Percentiles rank a stretch among this genome's conserved stretches.
phyloP scores from a whole-genome alignment of 2,888 invertebrate genomes.

The Pandemis corylana region DNA sequence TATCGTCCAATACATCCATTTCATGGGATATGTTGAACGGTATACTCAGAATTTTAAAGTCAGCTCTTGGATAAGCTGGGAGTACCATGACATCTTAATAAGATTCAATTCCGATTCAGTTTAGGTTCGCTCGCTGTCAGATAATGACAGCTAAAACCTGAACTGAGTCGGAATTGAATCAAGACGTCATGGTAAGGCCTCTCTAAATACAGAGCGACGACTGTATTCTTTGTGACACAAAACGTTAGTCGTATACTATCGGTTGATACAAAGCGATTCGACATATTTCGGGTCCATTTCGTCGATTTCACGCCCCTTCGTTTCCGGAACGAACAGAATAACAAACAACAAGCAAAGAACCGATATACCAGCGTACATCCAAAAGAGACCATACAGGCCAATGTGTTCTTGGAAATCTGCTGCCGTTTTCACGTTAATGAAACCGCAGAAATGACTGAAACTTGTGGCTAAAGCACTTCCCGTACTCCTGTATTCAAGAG shows the following conservation, averaged over 20 bases:
- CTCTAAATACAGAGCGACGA: background rate
- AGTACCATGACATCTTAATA: background rate
- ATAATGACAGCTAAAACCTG: no score
- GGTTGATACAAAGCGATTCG: constrained; percentile 82
- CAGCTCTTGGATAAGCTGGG: background rate
- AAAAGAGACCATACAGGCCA: constrained; percentile 93
- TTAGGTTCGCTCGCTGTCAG: no score
- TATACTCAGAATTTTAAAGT: background rate
- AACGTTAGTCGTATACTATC: constrained; percentile 62
- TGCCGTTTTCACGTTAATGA: constrained; percentile 93
- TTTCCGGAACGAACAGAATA: constrained; percentile 94
- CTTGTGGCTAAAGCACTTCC: constrained; percentile 90
- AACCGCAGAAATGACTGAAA: constrained; percentile 94
- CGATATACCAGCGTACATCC: constrained; percentile 93
- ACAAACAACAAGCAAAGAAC: constrained; percentile 93
- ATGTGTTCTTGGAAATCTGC: constrained; percentile 90
- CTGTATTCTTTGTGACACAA: constrained; percentile 1
- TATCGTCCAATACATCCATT: background rate
- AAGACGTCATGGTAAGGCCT: no score
- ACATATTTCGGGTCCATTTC: constrained; percentile 92
- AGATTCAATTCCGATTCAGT: no score
- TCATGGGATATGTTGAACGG: background rate
- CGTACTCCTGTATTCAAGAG: constrained; percentile 88
- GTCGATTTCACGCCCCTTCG: constrained; percentile 94
- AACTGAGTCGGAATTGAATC: background rate